Conservation (phyloP, 2,888 invertebrate genomes). For the Xestoiulus laeticollis region DNA sequence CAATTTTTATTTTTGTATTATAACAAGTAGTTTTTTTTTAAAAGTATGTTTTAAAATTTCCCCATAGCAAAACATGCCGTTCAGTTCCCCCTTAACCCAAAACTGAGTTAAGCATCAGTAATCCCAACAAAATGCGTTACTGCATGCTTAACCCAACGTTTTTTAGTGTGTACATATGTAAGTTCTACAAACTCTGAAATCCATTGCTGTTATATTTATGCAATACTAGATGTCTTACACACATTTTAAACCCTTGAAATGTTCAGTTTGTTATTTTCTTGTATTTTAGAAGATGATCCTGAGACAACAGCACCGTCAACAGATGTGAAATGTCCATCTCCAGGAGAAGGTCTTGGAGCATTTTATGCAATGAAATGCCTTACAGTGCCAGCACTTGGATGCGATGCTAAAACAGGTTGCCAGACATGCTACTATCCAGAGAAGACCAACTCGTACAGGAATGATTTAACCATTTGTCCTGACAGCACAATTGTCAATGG, state of each 20-base stretch:
- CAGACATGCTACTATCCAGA: conserved; percentile 14
- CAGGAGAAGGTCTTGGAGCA: background rate
- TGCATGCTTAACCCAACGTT: too few species aligned
- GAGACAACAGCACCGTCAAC: background rate
- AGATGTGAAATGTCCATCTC: background rate
- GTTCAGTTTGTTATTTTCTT: background rate
- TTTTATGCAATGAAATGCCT: conserved; percentile 25
- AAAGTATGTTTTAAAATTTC: too few species aligned
- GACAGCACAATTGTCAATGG: background rate
- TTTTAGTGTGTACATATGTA: background rate
- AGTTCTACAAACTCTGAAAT: background rate
- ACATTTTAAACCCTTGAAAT: background rate
- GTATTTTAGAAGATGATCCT: background rate
- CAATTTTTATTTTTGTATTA: too few species aligned
- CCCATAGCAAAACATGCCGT: too few species aligned
- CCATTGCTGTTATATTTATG: background rate
- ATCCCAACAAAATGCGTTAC: too few species aligned
- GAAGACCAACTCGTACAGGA: background rate
- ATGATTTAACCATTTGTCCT: background rate
- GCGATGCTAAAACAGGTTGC: background rate
- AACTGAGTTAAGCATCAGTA: too few species aligned
- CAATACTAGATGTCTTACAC: background rate
- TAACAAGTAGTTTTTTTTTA: too few species aligned
- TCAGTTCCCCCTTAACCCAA: too few species aligned
- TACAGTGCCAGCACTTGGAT: background rate